These are phyloP conservation scores for Drosophila navojoa DNA, from an alignment of 1,140 invertebrate species.

Conservation along the genomic window DNA sequence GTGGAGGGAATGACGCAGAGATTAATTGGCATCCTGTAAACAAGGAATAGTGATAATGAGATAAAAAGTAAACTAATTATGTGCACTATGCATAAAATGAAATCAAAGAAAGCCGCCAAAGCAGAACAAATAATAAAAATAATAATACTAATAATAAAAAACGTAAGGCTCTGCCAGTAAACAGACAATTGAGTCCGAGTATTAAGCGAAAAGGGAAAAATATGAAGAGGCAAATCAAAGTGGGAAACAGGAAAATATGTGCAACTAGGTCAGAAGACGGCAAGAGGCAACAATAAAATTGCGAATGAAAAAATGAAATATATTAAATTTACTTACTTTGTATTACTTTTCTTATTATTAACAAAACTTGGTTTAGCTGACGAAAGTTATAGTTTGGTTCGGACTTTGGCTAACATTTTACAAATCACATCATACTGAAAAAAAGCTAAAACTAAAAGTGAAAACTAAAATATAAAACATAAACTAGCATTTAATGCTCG, in stretches of 20 bases:
- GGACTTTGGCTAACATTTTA: conserved; percentile 1
- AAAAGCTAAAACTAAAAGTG: not conserved
- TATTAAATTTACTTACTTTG: conserved; percentile 14
- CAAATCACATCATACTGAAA: conserved; percentile 10
- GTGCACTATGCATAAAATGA: not conserved
- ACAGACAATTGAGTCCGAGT: conserved; percentile 3
- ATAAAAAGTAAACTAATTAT: conserved; percentile 14
- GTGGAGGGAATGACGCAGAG: not conserved
- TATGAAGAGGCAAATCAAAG: not conserved
- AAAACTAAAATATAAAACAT: conserved; percentile 1
- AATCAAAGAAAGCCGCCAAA: not conserved
- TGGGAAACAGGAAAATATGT: not conserved
- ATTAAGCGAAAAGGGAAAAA: no score
- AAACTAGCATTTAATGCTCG: conserved; percentile 22
- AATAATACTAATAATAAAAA: not conserved
- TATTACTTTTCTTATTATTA: conserved; percentile 24
- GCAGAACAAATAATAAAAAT: conserved; percentile 1
- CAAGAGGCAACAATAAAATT: not conserved
- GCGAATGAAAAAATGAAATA: not conserved
- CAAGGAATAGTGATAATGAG: conserved; percentile 17
- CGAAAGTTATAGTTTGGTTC: conserved; percentile 17
- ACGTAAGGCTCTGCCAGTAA: not conserved
- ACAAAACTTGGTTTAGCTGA: conserved; percentile 4
- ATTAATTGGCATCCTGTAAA: conserved; percentile 2
- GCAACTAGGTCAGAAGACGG: conserved; percentile 11